Percentiles rank a stretch among this genome's conserved stretches.
These are phyloP conservation scores for Malacoctenus gilli DNA, from an alignment of 2,797 vertebrate species.

Conservation along the genomic window DNA sequence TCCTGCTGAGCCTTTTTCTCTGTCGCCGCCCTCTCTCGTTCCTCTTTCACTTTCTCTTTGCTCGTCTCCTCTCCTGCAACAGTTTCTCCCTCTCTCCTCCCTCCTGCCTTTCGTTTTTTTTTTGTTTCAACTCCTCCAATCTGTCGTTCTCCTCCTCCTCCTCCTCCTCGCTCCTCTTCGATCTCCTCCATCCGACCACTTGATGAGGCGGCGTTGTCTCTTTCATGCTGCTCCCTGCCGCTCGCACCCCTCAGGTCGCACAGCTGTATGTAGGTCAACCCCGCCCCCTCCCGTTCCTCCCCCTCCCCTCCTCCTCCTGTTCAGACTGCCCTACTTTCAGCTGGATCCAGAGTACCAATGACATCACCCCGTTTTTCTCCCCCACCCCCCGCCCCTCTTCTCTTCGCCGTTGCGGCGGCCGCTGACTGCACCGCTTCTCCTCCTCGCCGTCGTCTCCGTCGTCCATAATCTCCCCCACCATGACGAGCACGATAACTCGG, in stretches of 20 bases:
- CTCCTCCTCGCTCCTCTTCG: conserved; percentile 30
- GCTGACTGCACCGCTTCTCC: conserved; percentile 29
- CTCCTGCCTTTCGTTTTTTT: neutral
- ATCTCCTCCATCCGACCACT: conserved; percentile 59
- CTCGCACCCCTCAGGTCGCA: conserved; percentile 71
- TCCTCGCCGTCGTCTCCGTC: conserved; percentile 36
- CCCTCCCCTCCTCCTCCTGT: conserved; percentile 47
- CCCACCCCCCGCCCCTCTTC: too few species aligned
- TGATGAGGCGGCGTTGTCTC: conserved; percentile 63
- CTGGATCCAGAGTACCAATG: conserved; percentile 74
- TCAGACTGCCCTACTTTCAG: conserved; percentile 83
- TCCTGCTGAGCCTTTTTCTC: conserved; percentile 34
- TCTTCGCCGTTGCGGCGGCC: conserved; percentile 19
- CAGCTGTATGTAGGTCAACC: conserved; percentile 81
- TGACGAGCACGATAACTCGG: conserved; percentile 25
- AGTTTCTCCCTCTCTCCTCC: conserved; percentile 13
- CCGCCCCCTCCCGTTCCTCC: conserved; percentile 36
- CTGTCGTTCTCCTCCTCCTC: conserved; percentile 9
- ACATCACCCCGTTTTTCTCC: conserved; percentile 74
- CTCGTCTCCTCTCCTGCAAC: conserved; percentile 27
- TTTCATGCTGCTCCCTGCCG: conserved; percentile 51
- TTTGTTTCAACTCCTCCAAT: conserved; percentile 24
- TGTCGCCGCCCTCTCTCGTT: conserved; percentile 14
- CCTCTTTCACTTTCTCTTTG: conserved; percentile 35
- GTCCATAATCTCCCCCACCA: conserved; percentile 22